phyloP scores from a whole-genome alignment of 2,888 invertebrate species.

The Alsophila aescularia region DNA sequence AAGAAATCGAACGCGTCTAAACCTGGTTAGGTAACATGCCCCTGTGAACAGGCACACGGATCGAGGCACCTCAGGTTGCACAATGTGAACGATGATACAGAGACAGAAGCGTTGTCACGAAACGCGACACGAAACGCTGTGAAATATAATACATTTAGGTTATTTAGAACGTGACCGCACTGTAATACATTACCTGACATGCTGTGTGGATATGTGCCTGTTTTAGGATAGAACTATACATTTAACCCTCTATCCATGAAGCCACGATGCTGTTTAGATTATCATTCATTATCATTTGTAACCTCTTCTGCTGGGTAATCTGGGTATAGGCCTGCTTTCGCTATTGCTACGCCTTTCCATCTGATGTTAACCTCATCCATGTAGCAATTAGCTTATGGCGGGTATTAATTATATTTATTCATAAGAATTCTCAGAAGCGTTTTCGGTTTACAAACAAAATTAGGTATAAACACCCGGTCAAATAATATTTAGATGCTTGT shows the following conservation, averaged over 20 bases:
- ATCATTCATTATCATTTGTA: no score
- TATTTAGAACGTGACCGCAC: conserved; percentile 76
- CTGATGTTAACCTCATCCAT: no score
- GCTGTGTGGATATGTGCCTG: conserved; percentile 47
- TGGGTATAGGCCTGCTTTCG: no score
- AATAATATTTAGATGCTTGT: conserved; percentile 41
- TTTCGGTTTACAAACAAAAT: conserved; percentile 28
- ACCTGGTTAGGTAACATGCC: conserved; percentile 65
- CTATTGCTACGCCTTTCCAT: no score
- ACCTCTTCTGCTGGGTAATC: no score
- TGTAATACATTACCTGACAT: conserved; percentile 60
- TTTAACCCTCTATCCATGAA: background rate
- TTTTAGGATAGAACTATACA: conserved; percentile 47
- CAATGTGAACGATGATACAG: conserved; percentile 63
- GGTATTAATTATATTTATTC: no score
- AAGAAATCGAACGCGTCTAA: conserved; percentile 64
- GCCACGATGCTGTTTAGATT: background rate
- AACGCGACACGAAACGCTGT: conserved; percentile 61
- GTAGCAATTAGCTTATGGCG: no score
- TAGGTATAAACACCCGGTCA: conserved; percentile 23
- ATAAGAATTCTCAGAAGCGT: background rate
- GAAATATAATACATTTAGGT: conserved; percentile 71
- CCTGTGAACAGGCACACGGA: conserved; percentile 65
- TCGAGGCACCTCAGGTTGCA: conserved; percentile 61
- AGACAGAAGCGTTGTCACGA: conserved; percentile 66